Conservation (phyloP, 2,797 vertebrate species). For the Masticophis lateralis region DNA sequence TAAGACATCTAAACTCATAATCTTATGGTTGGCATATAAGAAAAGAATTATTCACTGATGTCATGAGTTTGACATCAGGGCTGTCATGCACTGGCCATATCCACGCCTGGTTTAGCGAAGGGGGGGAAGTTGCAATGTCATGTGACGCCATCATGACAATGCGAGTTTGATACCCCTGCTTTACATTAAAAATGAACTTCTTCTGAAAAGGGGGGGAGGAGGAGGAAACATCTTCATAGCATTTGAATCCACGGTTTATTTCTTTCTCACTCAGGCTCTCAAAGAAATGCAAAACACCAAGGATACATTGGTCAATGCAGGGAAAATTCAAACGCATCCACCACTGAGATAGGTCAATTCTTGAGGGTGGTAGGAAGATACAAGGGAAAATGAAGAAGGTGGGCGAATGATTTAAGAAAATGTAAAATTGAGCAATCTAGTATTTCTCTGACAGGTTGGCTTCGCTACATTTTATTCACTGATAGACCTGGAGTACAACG, state of each 20-base stretch:
- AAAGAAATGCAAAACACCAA: conserved; percentile 64
- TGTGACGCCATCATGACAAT: too few species aligned
- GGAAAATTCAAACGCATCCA: conserved; percentile 59
- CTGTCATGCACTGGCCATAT: too few species aligned
- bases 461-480: conserved; percentile 55
- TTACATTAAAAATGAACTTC: conserved; percentile 13
- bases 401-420: conserved; percentile 40
- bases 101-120: too few species aligned
- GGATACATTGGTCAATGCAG: conserved; percentile 54
- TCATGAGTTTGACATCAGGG: too few species aligned
- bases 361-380: neutral
- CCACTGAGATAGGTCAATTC: conserved; percentile 57
- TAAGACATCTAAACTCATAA: conserved; percentile 40
- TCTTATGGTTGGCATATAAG: conserved; percentile 44
- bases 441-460: conserved; percentile 46
- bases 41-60: conserved; percentile 43
- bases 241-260: conserved; percentile 51
- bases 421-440: conserved; percentile 44
- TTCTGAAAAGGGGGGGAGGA: neutral
- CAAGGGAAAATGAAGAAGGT: conserved; percentile 1
- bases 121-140: too few species aligned
- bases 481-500: conserved; percentile 40
- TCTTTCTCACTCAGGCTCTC: conserved; percentile 59
- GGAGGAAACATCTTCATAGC: conserved; percentile 47
- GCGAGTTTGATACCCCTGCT: neutral